Conservation (phyloP, 1,140 invertebrate species). For the Drosophila gunungcola region DNA sequence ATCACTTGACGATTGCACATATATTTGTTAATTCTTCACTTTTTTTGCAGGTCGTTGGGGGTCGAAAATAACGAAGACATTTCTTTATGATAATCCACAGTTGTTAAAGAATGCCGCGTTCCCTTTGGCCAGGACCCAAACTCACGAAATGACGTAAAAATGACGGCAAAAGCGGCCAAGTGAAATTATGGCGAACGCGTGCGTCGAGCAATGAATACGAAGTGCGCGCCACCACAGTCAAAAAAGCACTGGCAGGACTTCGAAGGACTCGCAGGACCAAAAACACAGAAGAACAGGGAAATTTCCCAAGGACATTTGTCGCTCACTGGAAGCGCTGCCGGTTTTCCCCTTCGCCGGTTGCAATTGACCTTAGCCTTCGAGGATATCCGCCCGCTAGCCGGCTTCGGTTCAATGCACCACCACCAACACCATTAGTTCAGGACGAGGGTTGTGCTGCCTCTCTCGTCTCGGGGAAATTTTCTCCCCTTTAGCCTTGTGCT, state of each 20-base stretch:
- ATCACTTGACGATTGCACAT: constrained; percentile 45
- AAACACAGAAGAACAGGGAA: constrained; percentile 51
- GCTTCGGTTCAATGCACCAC: constrained; percentile 69
- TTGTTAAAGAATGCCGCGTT: constrained; percentile 62
- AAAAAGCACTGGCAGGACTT: constrained; percentile 63
- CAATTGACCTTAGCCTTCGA: constrained; percentile 81
- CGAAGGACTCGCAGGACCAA: constrained; percentile 20
- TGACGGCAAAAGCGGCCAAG: constrained; percentile 29
- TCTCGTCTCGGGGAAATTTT: constrained; percentile 25
- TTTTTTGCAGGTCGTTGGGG: constrained; percentile 5
- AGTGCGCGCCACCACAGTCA: constrained; percentile 65
- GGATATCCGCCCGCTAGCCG: constrained; percentile 49
- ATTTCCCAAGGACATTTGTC: constrained; percentile 57
- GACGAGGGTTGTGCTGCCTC: constrained; percentile 21
- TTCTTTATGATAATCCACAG: constrained; percentile 75
- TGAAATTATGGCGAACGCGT: constrained; percentile 14
- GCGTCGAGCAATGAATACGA: constrained; percentile 10
- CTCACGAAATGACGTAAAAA: constrained; percentile 41
- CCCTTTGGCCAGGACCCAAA: constrained; percentile 34
- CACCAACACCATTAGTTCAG: neutral
- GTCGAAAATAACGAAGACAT: constrained; percentile 14
- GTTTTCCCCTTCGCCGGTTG: constrained; percentile 42
- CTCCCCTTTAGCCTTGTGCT: constrained; percentile 36
- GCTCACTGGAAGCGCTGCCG: constrained; percentile 60
- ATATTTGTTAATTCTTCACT: constrained; percentile 24